These are phyloP conservation scores for Gastracanthus pulcherrimus DNA, from an alignment of 2,888 invertebrate species.

Conservation along the genomic window DNA sequence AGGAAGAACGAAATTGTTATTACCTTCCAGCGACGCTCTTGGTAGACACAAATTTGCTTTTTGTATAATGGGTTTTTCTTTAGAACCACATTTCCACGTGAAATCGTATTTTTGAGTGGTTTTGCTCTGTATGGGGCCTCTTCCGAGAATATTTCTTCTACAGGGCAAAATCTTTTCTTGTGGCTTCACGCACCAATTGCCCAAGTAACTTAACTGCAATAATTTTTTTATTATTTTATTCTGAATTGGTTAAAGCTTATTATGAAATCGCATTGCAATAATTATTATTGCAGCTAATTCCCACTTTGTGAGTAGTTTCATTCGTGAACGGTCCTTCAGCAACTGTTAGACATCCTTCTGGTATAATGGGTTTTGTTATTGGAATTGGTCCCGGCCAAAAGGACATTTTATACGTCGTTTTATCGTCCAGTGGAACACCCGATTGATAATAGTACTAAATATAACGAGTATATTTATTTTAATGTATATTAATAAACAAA, in stretches of 20 bases:
- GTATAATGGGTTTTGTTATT: slow-evolving; percentile 68
- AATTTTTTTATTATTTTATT: not conserved
- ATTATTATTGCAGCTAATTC: not conserved
- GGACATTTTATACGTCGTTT: slow-evolving; percentile 80
- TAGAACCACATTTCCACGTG: slow-evolving; percentile 72
- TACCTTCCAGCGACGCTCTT: slow-evolving; percentile 34
- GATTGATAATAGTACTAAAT: slow-evolving; percentile 76
- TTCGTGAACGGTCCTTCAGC: slow-evolving; percentile 77
- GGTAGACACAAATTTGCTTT: slow-evolving; percentile 41
- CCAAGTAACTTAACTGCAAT: slow-evolving; percentile 64
- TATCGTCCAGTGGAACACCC: slow-evolving; percentile 78
- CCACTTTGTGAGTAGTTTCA: slow-evolving; percentile 80
- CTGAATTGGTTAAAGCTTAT: too few species aligned
- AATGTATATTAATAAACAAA: not conserved
- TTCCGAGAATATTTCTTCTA: slow-evolving; percentile 70
- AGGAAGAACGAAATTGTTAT: too few species aligned
- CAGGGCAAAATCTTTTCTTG: slow-evolving; percentile 67
- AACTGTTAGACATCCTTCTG: slow-evolving; percentile 75
- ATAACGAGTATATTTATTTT: not conserved
- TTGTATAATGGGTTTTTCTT: slow-evolving; percentile 20
- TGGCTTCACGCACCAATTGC: slow-evolving; percentile 71
- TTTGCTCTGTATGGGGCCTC: slow-evolving; percentile 84
- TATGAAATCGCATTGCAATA: not conserved
- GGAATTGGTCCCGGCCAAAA: slow-evolving; percentile 67
- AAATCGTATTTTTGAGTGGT: slow-evolving; percentile 88